Evolutionary conservation across 2,888 invertebrate genomes (phyloP), one percentile per base, ranked within the genome.

Genomic region (Cecidostiba fungosa): DNA sequence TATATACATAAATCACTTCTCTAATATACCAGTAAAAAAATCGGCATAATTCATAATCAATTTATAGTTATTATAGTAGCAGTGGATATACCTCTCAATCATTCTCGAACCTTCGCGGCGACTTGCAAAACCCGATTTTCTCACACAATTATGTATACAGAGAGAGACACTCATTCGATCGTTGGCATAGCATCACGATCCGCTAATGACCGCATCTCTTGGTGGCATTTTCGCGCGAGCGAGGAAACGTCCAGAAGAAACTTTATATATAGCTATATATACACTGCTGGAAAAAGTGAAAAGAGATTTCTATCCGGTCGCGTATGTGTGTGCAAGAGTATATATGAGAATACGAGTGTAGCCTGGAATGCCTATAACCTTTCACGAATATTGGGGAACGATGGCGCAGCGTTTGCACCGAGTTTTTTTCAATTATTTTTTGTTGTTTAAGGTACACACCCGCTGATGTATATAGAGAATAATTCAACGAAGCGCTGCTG

Each of bases 291-390:
- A 77, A 82, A n/a, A 82, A 85, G 70, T 43, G 85, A 82, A 82
- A 82, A 82, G 82, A 54, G 78, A 74, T 85, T 85, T 85, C 85
- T 82, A 78, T 69, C 54, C 26, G 72, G 16, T 54, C 8, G 8
- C 0, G 23, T 50, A 14, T 26, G 0, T 1, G 43, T 50, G 8
- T 36, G 26, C 50, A 12, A 8, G 32, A 3, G 32, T 19, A 39
- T 12, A 12, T 54, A 14, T 76, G 4, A n/a, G 3, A 6, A 8
- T 10, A 39, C 3, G 39, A n/a, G 0, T 47, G 3, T 47, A 23
- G 26, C 26, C 32, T 78, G 29, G 78, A 36, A 47, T 47, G 23
- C 23, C 26, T n/a, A 14, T 26, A 39, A 16, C 77, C 36, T 32
- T 36, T 62, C 36, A 16, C 62, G 32, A 26, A 59, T 77, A 59